Conservation (phyloP, 2,888 invertebrate species). For the Lycia hirtaria region DNA sequence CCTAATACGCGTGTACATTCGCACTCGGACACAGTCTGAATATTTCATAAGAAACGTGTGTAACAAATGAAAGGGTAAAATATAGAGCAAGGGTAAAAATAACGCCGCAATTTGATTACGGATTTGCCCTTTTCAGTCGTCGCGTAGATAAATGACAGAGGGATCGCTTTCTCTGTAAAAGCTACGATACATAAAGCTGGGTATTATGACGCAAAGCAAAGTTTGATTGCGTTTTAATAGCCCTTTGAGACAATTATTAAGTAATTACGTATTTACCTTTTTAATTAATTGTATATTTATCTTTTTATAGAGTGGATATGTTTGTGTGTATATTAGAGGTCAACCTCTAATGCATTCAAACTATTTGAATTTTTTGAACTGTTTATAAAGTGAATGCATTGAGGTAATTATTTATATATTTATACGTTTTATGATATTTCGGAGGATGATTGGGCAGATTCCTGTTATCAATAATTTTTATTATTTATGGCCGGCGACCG, state of each 20-base stretch:
- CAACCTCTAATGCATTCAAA: too few species aligned
- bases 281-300: background rate
- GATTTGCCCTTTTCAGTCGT: conserved; percentile 16
- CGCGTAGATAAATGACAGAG: background rate
- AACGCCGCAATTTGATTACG: conserved; percentile 28
- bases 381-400: too few species aligned
- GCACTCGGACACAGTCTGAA: conserved; percentile 26
- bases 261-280: too few species aligned
- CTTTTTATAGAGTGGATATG: background rate
- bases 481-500: too few species aligned
- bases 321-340: too few species aligned
- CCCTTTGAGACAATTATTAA: too few species aligned
- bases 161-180: conserved; percentile 1
- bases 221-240: background rate
- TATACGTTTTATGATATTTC: too few species aligned
- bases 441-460: too few species aligned
- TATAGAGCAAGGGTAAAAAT: conserved; percentile 26
- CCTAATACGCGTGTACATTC: conserved; percentile 14
- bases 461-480: too few species aligned
- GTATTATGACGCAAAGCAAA: background rate
- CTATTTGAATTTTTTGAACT: too few species aligned
- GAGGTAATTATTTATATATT: too few species aligned
- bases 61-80: conserved; percentile 27
- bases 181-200: background rate
- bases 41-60: conserved; percentile 34